These are phyloP conservation scores for Hymenopus coronatus DNA, from an alignment of 2,888 invertebrate genomes.

Conservation along the genomic window DNA sequence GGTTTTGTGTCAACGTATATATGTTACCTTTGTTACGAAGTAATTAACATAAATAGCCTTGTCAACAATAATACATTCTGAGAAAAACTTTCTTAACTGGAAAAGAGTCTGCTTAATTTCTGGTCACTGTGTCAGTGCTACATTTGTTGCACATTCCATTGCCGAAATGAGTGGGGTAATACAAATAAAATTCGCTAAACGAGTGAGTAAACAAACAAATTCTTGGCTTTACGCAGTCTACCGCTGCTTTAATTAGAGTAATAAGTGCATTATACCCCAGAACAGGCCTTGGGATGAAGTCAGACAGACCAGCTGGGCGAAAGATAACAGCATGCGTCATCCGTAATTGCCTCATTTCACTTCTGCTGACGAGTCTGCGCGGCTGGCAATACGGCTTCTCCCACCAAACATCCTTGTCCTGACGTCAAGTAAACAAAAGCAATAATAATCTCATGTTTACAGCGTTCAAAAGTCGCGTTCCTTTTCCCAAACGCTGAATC, in stretches of 20 bases:
- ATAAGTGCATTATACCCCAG: not conserved
- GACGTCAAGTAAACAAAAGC: not conserved
- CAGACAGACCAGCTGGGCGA: not conserved
- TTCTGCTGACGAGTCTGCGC: not conserved
- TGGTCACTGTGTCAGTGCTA: no score
- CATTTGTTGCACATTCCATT: no score
- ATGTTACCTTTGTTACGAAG: no score
- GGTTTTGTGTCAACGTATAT: no score
- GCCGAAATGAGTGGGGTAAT: no score
- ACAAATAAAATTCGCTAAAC: not conserved
- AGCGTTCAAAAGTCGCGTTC: not conserved
- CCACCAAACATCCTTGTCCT: not conserved
- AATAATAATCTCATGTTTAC: not conserved
- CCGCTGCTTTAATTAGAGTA: not conserved
- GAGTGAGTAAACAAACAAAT: not conserved
- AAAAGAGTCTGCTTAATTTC: no score
- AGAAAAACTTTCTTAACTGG: no score
- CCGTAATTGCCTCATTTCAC: conserved; percentile 5
- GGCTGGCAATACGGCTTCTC: not conserved
- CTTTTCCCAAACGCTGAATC: not conserved
- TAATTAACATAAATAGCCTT: no score
- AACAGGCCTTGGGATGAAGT: not conserved
- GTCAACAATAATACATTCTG: no score
- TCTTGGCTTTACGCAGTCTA: not conserved
- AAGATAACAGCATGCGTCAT: not conserved